Base-by-base conservation (phyloP, 2,113 vertebrate species). In the Neogobius melanostomus region DNA sequence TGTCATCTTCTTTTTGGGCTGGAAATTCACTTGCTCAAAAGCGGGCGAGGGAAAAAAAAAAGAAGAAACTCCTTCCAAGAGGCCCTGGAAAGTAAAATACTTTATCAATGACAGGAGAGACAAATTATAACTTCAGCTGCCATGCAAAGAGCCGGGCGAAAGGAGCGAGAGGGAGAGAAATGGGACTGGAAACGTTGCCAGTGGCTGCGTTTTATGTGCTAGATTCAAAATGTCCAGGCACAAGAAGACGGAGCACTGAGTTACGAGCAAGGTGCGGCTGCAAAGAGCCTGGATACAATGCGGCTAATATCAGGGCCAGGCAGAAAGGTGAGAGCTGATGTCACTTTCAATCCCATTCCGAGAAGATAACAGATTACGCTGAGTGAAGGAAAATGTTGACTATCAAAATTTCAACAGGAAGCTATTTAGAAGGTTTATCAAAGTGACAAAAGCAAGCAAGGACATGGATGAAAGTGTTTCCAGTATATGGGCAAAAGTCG, bases 51-150 rank as follows among this genome's bases (percentile, higher is more conserved):
- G 21, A 21, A 21, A 62, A 48, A 44, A 48, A 48, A 72, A 44
- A 15, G 43, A 72, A 44, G 10, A 50, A 67, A 61, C 28, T 47
- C 8, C 11, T n/a, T 17, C 16, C 49, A 7, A 43, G 56, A 53
- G 42, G 54, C 72, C 16, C 46, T 48, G 62, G 4, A 17, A 45
- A 48, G 46, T 64, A 61, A 61, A 64, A 17, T 17, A 36, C 43
- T 72, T 77, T 11, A 77, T 74, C 45, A 8, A 3, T 17, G 42
- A 49, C 4, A 48, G 67, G 7, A 63, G 61, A 62, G 16, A 51
- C 45, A 66, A 50, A 64, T 45, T 44, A 66, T 64, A 47, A 44
- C n/a, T 50, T 2, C 51, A 51, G 15, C 28, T 59, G 46, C 53
- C 52, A 17, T 48, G 68, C 21, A 53, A 54, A 69, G 12, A 17